Percentiles rank a stretch among this genome's conserved stretches.
phyloP scores from a whole-genome alignment of 2,113 vertebrate genomes.

The Alouatta palliata region DNA sequence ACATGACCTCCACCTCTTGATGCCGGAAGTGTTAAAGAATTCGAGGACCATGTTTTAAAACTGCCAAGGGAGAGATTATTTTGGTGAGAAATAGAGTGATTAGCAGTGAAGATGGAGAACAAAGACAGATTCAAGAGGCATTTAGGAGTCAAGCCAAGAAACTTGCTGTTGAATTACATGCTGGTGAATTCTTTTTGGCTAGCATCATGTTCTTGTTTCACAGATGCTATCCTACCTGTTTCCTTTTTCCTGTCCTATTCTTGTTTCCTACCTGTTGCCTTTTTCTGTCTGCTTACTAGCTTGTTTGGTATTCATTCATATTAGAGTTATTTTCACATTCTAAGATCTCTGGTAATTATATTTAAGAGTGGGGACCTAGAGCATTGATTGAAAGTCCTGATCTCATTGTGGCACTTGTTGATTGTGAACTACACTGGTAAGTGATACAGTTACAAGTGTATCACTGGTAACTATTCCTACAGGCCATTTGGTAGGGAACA shows the following conservation, averaged over 20 bases:
- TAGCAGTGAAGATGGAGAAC: not conserved
- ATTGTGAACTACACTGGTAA: not conserved
- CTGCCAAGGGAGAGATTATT: not conserved
- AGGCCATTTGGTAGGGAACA: not conserved
- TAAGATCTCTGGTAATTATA: not conserved
- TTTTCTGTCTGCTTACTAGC: not conserved
- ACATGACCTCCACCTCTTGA: not conserved
- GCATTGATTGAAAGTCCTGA: not conserved
- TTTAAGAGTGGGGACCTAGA: not conserved
- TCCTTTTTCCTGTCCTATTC: not conserved
- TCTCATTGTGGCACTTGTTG: not conserved
- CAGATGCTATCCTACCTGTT: not conserved
- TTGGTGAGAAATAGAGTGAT: not conserved
- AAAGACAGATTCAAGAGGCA: not conserved
- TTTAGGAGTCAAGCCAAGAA: not conserved
- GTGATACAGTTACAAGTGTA: no score
- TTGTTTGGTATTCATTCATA: not conserved
- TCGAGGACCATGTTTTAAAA: not conserved
- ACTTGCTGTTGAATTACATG: slow-evolving; percentile 16
- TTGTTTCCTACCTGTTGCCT: not conserved
- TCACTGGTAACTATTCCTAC: no score
- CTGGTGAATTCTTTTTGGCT: not conserved
- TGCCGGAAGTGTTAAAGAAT: not conserved
- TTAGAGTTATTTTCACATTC: not conserved
- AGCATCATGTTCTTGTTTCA: not conserved